Percentiles rank a stretch among this genome's conserved stretches.
Evolutionary conservation across 2,113 vertebrate genomes (phyloP).

Genomic region (Upupa epops): DNA sequence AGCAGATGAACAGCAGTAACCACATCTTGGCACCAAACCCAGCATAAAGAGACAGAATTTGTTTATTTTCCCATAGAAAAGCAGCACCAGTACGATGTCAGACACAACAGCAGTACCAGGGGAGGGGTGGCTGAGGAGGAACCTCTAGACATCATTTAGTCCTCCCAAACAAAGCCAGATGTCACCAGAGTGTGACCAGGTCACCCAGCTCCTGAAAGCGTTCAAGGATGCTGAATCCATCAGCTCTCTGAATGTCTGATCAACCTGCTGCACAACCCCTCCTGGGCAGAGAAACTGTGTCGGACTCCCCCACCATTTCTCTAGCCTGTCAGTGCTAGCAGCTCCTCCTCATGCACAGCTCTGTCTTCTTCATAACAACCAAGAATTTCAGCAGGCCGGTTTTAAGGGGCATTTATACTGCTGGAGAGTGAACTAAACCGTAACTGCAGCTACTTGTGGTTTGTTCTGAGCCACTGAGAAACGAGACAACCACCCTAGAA

Average conservation of each 20-base stretch:
- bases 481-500: not conserved
- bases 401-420: not conserved
- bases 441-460: not conserved
- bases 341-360: not conserved
- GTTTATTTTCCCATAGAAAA: slow-evolving; percentile 35
- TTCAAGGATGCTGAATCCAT: not conserved
- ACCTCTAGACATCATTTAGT: not conserved
- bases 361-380: not conserved
- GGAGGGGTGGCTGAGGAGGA: not conserved
- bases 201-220: not conserved
- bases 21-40: not conserved
- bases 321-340: not conserved
- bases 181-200: not conserved
- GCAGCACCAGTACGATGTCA: not conserved
- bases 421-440: not conserved
- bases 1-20: not conserved
- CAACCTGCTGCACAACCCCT: not conserved
- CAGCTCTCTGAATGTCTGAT: not conserved
- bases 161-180: not conserved
- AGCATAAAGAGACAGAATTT: not conserved
- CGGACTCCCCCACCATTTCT: not conserved
- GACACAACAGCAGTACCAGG: not conserved
- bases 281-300: not conserved
- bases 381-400: not conserved
- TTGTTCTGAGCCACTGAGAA: not conserved